phyloP scores from a whole-genome alignment of 2,113 vertebrate species.

The Nothobranchius kuhntae region DNA sequence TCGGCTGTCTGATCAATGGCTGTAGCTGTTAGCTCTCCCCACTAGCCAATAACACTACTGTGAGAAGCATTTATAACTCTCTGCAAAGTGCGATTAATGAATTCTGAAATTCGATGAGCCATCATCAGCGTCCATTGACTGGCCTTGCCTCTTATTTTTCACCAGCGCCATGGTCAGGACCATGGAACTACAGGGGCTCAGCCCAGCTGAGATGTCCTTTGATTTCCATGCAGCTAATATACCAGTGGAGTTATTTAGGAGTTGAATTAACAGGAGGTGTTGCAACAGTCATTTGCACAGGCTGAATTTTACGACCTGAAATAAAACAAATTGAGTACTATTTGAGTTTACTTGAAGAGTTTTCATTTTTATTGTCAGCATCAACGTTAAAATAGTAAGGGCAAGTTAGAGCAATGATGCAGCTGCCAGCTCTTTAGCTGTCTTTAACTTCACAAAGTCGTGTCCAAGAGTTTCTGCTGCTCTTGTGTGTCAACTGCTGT shows the following conservation, averaged over 20 bases:
- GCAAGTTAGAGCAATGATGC: too few relatives aligned
- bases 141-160: conserved; percentile 39
- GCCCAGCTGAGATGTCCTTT: neutral
- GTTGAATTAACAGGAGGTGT: neutral
- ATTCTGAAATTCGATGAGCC: conserved; percentile 48
- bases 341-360: neutral
- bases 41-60: conserved; percentile 33
- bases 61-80: conserved; percentile 43
- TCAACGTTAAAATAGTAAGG: neutral
- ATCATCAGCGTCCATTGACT: conserved; percentile 57
- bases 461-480: neutral
- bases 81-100: conserved; percentile 57
- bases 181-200: neutral
- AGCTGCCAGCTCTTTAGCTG: too few relatives aligned
- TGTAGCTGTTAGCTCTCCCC: conserved; percentile 30
- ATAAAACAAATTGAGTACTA: neutral
- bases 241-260: neutral
- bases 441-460: neutral
- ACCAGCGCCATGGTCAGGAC: conserved; percentile 11
- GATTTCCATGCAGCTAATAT: neutral
- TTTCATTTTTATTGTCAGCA: neutral
- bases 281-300: neutral
- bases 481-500: conserved; percentile 1
- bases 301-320: neutral
- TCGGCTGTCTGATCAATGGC: conserved; percentile 49